These are phyloP conservation scores for Drosophila athabasca DNA, from an alignment of 1,140 invertebrate genomes.

Conservation along the genomic window DNA sequence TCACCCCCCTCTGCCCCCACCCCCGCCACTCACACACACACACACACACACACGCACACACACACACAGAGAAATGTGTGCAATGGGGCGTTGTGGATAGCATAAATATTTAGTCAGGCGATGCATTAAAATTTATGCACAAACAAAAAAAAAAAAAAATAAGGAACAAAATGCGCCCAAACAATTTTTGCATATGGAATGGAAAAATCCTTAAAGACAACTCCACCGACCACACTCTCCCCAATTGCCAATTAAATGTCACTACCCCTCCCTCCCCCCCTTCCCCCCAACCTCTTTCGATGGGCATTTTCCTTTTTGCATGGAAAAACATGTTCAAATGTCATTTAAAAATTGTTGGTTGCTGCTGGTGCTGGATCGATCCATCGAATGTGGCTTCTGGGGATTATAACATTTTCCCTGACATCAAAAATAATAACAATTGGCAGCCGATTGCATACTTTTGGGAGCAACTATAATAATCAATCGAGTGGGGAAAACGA, in stretches of 20 bases:
- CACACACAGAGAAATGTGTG: slow-evolving; percentile 51
- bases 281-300: background rate
- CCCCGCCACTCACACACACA: too few species aligned
- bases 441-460: slow-evolving; percentile 17
- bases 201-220: slow-evolving; percentile 57
- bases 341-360: slow-evolving; percentile 57
- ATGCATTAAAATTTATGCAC: slow-evolving; percentile 77
- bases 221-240: slow-evolving; percentile 13
- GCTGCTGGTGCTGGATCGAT: slow-evolving; percentile 13
- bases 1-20: background rate
- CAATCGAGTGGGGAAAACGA: background rate
- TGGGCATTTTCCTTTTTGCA: slow-evolving; percentile 27
- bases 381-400: slow-evolving; percentile 3
- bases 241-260: slow-evolving; percentile 46
- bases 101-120: slow-evolving; percentile 73
- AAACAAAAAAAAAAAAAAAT: slow-evolving; percentile 8
- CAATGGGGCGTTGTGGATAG: slow-evolving; percentile 69
- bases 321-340: slow-evolving; percentile 57
- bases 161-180: slow-evolving; percentile 41
- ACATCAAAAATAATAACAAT: slow-evolving; percentile 65
- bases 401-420: slow-evolving; percentile 49
- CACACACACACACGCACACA: background rate
- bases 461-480: slow-evolving; percentile 22
- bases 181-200: background rate
- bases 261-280: slow-evolving; percentile 13